Conservation (phyloP, 1,140 invertebrate species). For the Cheumatopsyche charites region DNA sequence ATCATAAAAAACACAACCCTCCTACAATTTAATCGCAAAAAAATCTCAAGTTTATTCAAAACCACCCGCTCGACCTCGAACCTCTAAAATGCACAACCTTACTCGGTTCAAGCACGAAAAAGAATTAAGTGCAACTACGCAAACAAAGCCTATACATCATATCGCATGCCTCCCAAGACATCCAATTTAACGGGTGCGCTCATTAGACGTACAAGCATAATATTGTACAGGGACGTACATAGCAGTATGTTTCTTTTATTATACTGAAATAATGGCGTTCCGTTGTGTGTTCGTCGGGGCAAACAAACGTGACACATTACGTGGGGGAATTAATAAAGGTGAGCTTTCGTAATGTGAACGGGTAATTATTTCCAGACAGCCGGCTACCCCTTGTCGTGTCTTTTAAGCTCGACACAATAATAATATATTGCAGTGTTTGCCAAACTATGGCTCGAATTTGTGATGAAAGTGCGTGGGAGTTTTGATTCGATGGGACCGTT, state of each 20-base stretch:
- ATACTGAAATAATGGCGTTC: not conserved
- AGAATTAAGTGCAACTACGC: not conserved
- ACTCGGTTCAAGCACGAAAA: not conserved
- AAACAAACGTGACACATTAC: conserved; percentile 1
- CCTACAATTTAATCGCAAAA: no score
- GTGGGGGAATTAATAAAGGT: conserved; percentile 1
- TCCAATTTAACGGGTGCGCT: not conserved
- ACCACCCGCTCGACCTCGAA: no score
- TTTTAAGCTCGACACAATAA: not conserved
- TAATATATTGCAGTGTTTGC: not conserved
- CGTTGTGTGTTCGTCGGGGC: not conserved
- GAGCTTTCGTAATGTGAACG: conserved; percentile 2
- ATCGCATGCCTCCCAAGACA: not conserved
- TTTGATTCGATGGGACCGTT: no score
- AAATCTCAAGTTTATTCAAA: no score
- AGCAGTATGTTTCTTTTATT: no score
- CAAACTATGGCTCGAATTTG: no score
- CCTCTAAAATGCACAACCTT: not conserved
- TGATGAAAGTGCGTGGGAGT: no score
- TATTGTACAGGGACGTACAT: no score
- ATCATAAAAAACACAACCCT: no score
- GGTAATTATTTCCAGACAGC: conserved; percentile 4
- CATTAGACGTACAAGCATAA: no score
- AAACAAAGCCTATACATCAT: conserved; percentile 3
- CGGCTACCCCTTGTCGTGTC: not conserved